Percentiles rank a stretch among this genome's conserved stretches.
phyloP scores from a whole-genome alignment of 1,140 invertebrate genomes.

The Belonocnema kinseyi region DNA sequence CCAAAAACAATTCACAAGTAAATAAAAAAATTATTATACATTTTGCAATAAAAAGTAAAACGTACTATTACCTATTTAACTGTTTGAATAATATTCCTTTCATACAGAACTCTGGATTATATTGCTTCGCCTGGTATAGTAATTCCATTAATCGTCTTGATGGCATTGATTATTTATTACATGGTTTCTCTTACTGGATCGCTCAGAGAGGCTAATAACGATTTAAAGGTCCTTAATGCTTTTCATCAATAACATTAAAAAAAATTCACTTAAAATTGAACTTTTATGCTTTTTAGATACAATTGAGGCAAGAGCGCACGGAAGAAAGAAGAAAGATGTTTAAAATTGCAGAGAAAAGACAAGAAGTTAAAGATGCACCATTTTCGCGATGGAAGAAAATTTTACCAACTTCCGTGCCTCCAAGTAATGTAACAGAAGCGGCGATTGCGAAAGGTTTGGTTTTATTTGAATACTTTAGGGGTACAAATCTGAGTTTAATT shows the following conservation, averaged over 20 bases:
- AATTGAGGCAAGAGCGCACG: constrained; percentile 90
- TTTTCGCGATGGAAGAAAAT: constrained; percentile 84
- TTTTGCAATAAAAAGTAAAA: background rate
- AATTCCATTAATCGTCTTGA: constrained; percentile 93
- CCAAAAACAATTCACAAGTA: constrained; percentile 75
- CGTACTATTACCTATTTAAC: background rate
- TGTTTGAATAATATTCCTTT: constrained; percentile 34
- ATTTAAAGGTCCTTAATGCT: constrained; percentile 82
- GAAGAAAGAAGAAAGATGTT: constrained; percentile 96
- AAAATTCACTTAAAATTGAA: background rate
- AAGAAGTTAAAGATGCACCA: constrained; percentile 78
- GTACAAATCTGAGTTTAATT: background rate
- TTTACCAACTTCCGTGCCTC: constrained; percentile 73
- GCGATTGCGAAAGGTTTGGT: constrained; percentile 31
- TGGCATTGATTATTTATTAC: constrained; percentile 97
- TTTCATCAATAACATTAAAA: background rate
- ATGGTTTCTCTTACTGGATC: constrained; percentile 92
- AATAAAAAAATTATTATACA: background rate
- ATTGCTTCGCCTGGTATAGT: constrained; percentile 95
- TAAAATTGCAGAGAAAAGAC: constrained; percentile 85
- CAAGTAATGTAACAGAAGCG: constrained; percentile 42
- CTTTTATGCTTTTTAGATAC: constrained; percentile 76
- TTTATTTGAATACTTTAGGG: background rate
- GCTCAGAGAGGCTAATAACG: constrained; percentile 91
- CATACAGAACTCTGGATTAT: constrained; percentile 86